Conservation (phyloP, 2,888 invertebrate genomes). For the Actias luna region DNA sequence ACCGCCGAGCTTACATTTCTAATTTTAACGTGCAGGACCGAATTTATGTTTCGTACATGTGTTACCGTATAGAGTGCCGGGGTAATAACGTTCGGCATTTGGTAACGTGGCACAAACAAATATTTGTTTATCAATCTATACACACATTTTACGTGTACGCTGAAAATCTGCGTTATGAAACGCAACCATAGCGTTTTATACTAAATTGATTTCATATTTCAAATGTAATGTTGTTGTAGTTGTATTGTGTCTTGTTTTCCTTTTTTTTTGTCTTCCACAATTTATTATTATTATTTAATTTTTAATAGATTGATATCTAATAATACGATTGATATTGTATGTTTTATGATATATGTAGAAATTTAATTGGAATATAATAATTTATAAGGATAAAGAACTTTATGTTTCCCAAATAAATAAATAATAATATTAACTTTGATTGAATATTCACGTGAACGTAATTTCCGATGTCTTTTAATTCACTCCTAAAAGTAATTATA, state of each 20-base stretch:
- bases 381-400: no score
- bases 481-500: no score
- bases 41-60: slow-evolving; percentile 75
- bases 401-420: no score
- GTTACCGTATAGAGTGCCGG: slow-evolving; percentile 66
- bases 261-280: background rate
- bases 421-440: background rate
- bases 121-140: slow-evolving; percentile 50
- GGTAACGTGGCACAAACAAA: slow-evolving; percentile 40
- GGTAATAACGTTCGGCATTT: slow-evolving; percentile 66
- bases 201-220: background rate
- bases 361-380: no score
- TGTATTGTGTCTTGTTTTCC: background rate
- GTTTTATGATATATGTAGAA: no score
- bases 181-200: background rate
- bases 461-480: no score
- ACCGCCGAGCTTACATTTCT: slow-evolving; percentile 69
- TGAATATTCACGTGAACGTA: no score
- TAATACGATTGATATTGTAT: no score
- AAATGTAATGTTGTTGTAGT: background rate
- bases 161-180: background rate
- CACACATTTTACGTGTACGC: slow-evolving; percentile 22
- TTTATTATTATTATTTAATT: no score
- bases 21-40: slow-evolving; percentile 73
- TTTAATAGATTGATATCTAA: no score